Evolutionary conservation across 2,113 vertebrate genomes (phyloP), one percentile per base, ranked within the genome.

Genomic region (Apaloderma vittatum): DNA sequence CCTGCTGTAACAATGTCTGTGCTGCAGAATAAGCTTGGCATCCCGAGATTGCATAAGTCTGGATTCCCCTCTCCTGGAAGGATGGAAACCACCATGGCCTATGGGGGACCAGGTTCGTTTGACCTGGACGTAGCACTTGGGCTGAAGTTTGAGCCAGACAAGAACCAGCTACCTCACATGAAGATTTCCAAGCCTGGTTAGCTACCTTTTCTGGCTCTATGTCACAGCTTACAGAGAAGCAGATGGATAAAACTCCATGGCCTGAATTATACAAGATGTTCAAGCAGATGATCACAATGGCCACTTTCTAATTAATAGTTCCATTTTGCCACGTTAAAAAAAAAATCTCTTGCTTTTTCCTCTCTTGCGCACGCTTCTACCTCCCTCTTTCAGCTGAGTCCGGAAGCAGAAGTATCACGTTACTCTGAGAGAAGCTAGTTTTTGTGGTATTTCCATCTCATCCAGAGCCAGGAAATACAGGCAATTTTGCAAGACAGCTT

Each of bases 401-500:
- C 34, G 72, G 96, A 96, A 94, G 90, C 85, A 97, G 94, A 96
- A 96, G 95, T 89, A 92, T 96, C 88, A 94, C 15, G 1, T 95
- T 93, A 89, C 94, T 63, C 4, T 84, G 88, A 95, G 72, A 93
- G 88, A 93, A 93, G 76, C 3, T 34, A 86, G 68, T 67, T 90
- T 40, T 84, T 95, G 96, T 93, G 86, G 92, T 92, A 93, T 94
- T 97, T 96, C 92, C 76, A 95, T 81, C 92, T 95, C 73, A 75
- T 95, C 68, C 86, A 90, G 92, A 92, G 97, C 88, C 92, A 97
- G 97, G 82, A 96, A 97, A 91, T 90, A 90, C 79, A 88, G 88
- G 89, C 95, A 96, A 54, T 95, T 97, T 94, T 97, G 95, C 96
- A 97, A 97, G 96, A 94, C 92, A 66, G 83, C 61, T 71, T 89